Evolutionary conservation across 1,140 invertebrate genomes (phyloP).

Genomic region (Tetraneura akinire): DNA sequence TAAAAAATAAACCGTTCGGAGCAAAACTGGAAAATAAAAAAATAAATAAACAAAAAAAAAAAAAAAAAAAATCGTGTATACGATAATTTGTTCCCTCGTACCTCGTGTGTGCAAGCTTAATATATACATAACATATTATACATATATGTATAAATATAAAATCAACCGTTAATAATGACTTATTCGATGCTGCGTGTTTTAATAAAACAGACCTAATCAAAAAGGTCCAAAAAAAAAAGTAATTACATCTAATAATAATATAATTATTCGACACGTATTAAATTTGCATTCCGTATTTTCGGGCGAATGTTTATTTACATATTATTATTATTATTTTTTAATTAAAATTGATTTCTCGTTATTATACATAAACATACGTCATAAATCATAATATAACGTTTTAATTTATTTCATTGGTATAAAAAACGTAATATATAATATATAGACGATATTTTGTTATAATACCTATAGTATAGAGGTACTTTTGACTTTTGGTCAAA

Average conservation of each 20-base stretch:
- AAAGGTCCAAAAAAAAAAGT: slow-evolving; percentile 16
- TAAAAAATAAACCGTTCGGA: too few species aligned
- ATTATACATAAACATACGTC: too few species aligned
- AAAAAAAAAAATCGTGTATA: background rate
- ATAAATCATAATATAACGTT: too few species aligned
- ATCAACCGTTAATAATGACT: slow-evolving; percentile 5
- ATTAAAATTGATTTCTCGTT: slow-evolving; percentile 6
- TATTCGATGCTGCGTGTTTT: background rate
- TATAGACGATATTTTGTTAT: too few species aligned
- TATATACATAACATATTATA: too few species aligned
- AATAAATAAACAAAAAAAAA: too few species aligned
- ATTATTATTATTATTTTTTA: too few species aligned
- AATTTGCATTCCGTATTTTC: background rate
- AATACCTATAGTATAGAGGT: too few species aligned
- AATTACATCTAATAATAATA: slow-evolving; percentile 1
- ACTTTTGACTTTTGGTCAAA: too few species aligned
- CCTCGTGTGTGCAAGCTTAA: too few species aligned
- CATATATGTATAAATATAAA: background rate
- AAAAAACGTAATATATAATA: too few species aligned
- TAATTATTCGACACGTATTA: background rate
- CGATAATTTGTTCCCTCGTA: slow-evolving; percentile 1
- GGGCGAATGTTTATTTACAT: background rate
- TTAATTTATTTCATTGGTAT: too few species aligned
- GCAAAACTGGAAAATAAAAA: background rate
- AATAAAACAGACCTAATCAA: slow-evolving; percentile 14